These are phyloP conservation scores for Siniperca undulata DNA, from an alignment of 2,797 vertebrate species.

Conservation along the genomic window DNA sequence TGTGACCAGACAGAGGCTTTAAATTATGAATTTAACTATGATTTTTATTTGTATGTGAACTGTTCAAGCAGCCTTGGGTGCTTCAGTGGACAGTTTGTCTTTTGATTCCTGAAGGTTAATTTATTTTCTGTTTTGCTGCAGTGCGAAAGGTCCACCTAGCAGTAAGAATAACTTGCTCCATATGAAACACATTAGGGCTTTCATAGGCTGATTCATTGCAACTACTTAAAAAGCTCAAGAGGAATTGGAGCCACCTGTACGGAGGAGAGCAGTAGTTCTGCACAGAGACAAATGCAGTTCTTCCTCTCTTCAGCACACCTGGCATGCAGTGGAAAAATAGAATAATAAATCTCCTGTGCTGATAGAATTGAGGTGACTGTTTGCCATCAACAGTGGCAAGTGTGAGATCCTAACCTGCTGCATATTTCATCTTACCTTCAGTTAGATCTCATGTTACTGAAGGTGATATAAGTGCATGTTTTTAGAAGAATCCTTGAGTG, in stretches of 20 bases:
- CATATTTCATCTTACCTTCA: neutral
- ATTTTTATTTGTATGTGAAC: neutral
- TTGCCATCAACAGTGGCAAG: slow-evolving; percentile 17
- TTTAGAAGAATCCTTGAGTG: neutral
- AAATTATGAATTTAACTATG: neutral
- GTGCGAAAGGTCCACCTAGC: slow-evolving; percentile 14
- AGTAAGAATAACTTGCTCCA: slow-evolving; percentile 42
- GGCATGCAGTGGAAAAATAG: slow-evolving; percentile 36
- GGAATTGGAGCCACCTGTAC: slow-evolving; percentile 67
- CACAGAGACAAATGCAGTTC: slow-evolving; percentile 35
- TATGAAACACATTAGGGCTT: slow-evolving; percentile 63
- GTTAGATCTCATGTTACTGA: too few species aligned
- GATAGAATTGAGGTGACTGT: slow-evolving; percentile 12
- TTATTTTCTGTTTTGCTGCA: slow-evolving; percentile 19
- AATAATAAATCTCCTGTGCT: slow-evolving; percentile 33
- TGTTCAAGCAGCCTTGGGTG: neutral
- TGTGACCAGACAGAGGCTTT: neutral
- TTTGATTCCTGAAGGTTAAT: slow-evolving; percentile 23
- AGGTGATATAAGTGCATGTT: neutral
- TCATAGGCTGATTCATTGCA: slow-evolving; percentile 56
- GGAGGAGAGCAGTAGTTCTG: slow-evolving; percentile 25
- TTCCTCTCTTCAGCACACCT: slow-evolving; percentile 44
- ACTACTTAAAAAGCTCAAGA: slow-evolving; percentile 44
- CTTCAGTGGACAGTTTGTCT: neutral
- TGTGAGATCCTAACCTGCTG: slow-evolving; percentile 15